Evolutionary conservation across 2,797 vertebrate species (phyloP).

Genomic region (Parotocinclus haroldoi): DNA sequence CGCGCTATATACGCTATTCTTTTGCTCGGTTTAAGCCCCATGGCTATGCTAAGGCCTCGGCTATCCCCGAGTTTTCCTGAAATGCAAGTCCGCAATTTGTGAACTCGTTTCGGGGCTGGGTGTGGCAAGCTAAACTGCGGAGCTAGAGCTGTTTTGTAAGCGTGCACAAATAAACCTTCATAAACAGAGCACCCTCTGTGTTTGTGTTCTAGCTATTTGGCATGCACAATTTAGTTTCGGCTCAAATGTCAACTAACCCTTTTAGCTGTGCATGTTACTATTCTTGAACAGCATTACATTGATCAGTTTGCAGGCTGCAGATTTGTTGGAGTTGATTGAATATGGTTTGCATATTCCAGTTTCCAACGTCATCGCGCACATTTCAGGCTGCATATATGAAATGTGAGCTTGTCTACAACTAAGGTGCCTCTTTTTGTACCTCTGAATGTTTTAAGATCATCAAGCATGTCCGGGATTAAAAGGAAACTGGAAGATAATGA

Average conservation of each 20-base stretch:
- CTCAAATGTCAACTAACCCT: too few species aligned
- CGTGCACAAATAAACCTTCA: too few species aligned
- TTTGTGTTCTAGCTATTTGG: too few species aligned
- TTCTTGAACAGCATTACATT: too few species aligned
- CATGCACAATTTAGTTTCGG: too few species aligned
- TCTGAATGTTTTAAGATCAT: slow-evolving; percentile 7
- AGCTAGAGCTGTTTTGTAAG: too few species aligned
- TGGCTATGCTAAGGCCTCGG: slow-evolving; percentile 33
- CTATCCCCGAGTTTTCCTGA: slow-evolving; percentile 25
- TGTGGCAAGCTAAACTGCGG: not conserved
- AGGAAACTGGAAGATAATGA: slow-evolving; percentile 90
- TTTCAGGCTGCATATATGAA: not conserved
- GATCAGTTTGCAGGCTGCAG: too few species aligned
- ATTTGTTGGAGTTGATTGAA: too few species aligned
- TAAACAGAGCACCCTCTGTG: too few species aligned
- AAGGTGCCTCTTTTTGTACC: not conserved
- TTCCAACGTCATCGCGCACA: too few species aligned
- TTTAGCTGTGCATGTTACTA: too few species aligned
- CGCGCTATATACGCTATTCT: not conserved
- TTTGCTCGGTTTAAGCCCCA: not conserved
- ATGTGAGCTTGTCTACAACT: not conserved
- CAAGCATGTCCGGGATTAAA: slow-evolving; percentile 92
- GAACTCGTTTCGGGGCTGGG: not conserved
- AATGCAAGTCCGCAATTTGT: not conserved
- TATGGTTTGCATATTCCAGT: too few species aligned